A percentile compares a stretch with the other conserved stretches of the same genome.
Conservation (phyloP, 2,888 invertebrate species). For the Cremastinae sp. region DNA sequence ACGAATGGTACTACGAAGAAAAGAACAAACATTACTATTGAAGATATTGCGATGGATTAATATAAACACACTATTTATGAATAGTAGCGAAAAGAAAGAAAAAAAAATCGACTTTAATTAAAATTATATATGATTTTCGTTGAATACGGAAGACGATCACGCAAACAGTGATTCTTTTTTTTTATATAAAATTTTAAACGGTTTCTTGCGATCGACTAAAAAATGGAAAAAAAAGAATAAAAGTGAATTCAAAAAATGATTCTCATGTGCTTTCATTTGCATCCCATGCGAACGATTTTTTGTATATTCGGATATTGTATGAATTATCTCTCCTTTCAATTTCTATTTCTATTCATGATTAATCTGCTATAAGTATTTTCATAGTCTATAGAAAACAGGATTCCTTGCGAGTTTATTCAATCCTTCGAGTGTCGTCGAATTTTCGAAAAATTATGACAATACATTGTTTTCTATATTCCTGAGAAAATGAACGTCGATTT, state of each 20-base stretch:
- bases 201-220: constrained; percentile 49
- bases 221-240: constrained; percentile 36
- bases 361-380: constrained; percentile 62
- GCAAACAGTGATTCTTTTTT: constrained; percentile 46
- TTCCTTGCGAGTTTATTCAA: constrained; percentile 59
- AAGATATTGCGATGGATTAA: constrained; percentile 70
- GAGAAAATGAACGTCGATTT: constrained; percentile 34
- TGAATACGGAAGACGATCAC: constrained; percentile 44
- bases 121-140: constrained; percentile 60
- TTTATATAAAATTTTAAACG: constrained; percentile 48
- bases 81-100: constrained; percentile 54
- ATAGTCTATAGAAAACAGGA: constrained; percentile 51
- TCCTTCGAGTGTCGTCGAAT: constrained; percentile 65
- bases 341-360: constrained; percentile 55
- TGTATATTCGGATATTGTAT: constrained; percentile 53
- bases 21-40: constrained; percentile 69
- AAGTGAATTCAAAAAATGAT: constrained; percentile 38
- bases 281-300: constrained; percentile 43
- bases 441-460: constrained; percentile 71
- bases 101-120: constrained; percentile 57
- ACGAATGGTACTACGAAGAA: constrained; percentile 74
- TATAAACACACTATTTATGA: constrained; percentile 76
- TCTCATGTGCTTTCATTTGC: constrained; percentile 62
- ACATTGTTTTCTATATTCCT: constrained; percentile 59
- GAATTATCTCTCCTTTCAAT: constrained; percentile 34